Conservation (phyloP, 1,140 invertebrate genomes). For the Eupristina koningsbergeri region DNA sequence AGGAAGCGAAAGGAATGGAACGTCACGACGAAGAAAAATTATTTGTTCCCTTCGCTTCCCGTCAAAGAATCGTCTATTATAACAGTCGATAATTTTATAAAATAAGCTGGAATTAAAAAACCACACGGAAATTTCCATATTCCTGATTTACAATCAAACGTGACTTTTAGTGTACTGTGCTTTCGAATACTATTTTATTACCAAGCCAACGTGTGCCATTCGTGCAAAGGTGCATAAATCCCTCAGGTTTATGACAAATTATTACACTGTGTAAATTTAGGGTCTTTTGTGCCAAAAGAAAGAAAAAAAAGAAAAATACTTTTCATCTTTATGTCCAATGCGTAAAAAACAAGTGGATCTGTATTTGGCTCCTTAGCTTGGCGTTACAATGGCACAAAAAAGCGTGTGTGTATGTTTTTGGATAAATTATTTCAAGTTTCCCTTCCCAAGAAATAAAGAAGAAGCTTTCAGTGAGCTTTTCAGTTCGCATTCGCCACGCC, state of each 20-base stretch:
- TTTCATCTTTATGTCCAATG: no score
- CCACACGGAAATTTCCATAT: background rate
- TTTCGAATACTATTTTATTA: no score
- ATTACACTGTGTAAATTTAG: background rate
- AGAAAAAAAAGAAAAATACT: no score
- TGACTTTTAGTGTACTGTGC: background rate
- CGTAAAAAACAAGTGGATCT: no score
- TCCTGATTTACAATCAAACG: background rate
- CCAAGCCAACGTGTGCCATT: no score
- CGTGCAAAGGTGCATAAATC: no score
- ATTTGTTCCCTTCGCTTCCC: background rate
- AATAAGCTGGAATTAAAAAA: background rate
- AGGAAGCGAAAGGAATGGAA: background rate
- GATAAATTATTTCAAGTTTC: background rate
- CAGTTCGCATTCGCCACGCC: no score
- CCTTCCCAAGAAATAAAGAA: background rate
- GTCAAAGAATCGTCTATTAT: background rate
- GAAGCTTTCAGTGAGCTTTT: slow-evolving; percentile 9
- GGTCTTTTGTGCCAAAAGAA: background rate
- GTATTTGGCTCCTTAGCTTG: no score
- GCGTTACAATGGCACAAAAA: no score
- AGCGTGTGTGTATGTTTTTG: no score
- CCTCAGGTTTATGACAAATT: background rate
- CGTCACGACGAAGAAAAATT: background rate
- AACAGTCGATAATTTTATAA: background rate